These are phyloP conservation scores for Amblyjoppa fuscipennis DNA, from an alignment of 2,888 invertebrate genomes.

Conservation along the genomic window DNA sequence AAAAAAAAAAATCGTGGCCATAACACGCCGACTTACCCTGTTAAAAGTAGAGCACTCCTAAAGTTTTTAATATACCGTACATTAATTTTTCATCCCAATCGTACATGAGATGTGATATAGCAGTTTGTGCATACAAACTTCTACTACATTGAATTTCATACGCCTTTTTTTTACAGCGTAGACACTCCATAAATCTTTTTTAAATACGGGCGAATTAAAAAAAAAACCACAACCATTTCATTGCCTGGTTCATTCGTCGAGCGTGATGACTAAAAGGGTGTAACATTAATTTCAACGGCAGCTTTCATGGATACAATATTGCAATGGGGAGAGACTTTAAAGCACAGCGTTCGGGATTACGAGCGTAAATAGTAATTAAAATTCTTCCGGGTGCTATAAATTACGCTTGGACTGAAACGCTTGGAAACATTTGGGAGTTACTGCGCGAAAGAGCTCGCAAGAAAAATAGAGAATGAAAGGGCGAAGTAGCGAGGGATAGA, in stretches of 20 bases:
- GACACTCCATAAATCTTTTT: background rate
- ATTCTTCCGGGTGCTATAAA: slow-evolving; percentile 61
- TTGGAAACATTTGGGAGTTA: slow-evolving; percentile 57
- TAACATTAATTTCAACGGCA: background rate
- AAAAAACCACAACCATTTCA: no score
- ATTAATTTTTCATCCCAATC: no score
- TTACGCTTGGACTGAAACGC: slow-evolving; percentile 55
- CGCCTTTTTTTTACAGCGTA: background rate
- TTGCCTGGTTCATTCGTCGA: background rate
- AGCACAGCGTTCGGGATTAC: slow-evolving; percentile 22
- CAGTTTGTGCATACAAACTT: no score
- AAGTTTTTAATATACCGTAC: no score
- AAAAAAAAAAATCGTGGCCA: no score
- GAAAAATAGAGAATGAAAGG: slow-evolving; percentile 29
- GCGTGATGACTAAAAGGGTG: background rate
- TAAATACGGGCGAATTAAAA: background rate
- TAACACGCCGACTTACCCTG: no score
- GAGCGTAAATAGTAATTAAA: slow-evolving; percentile 59
- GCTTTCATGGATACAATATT: background rate
- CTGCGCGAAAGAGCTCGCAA: slow-evolving; percentile 25
- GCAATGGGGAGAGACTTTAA: background rate
- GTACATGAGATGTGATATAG: no score
- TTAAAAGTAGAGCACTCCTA: no score
- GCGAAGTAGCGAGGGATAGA: slow-evolving; percentile 37
- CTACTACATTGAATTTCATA: no score